Base-by-base conservation (phyloP, 2,113 vertebrate species). In the Sciurus niger region DNA sequence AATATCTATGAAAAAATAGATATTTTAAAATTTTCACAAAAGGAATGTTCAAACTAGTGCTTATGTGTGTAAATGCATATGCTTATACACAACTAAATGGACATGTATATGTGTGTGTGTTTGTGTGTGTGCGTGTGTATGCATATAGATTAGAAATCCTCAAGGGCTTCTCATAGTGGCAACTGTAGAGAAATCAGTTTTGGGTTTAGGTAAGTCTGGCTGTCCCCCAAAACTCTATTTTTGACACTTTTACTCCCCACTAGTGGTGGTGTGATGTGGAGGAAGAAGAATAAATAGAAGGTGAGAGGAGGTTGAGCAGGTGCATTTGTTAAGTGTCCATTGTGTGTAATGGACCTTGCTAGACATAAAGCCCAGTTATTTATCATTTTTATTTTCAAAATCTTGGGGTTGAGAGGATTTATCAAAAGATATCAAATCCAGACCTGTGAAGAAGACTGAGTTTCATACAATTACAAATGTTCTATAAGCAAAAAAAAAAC, bases 351-450 rank as follows among this genome's bases (percentile, higher is more conserved):
- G 17, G 17, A 43, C 8, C 32, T 34, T 20, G 1, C 16, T 53
- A 67, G 25, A 65, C 13, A 80, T 53, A 93, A 65, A 16, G 11
- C 7, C 76, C 24, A n/a, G 14, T 63, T 78, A 94, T 87, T 74
- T 76, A 48, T 78, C 46, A 68, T 85, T 94, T 84, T 88, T 74
- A 70, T 78, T 78, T 91, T 91, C 60, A 78, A 91, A 94, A 83
- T 90, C 25, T 72, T 93, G 55, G 32, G 73, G 14, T 9, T 86
- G 30, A 22, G 8, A 95, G 28, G 4, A 48, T 14, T 84, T 84
- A 94, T 94, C 48, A 90, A 92, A 94, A 85, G 70, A 86, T 53
- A 70, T 20, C 46, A 90, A 93, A 93, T 82, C 14, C 25, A 80
- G 72, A 55, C 17, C 6, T 43, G 4, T 60, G n/a, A 92, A 63